These are phyloP conservation scores for Stenichneumon culpator DNA, from an alignment of 2,888 invertebrate genomes.

Conservation along the genomic window DNA sequence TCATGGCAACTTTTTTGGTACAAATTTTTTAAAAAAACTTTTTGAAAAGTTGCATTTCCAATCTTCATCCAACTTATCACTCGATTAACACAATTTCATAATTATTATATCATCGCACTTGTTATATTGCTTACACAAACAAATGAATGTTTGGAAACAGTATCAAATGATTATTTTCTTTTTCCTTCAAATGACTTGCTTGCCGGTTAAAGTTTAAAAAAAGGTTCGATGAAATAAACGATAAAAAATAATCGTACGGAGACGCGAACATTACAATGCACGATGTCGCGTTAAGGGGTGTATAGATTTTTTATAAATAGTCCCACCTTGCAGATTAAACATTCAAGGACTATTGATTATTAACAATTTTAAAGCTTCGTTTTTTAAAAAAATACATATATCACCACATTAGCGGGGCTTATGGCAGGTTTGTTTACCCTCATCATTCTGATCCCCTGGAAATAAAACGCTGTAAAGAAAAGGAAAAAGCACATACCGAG, in stretches of 20 bases:
- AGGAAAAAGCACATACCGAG: constrained; percentile 14
- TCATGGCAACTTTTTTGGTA: background rate
- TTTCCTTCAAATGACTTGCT: constrained; percentile 26
- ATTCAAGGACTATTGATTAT: constrained; percentile 59
- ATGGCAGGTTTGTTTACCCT: constrained; percentile 10
- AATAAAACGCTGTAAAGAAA: constrained; percentile 25
- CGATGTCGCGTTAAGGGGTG: background rate
- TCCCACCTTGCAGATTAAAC: constrained; percentile 47
- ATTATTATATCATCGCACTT: constrained; percentile 3
- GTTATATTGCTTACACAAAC: constrained; percentile 11
- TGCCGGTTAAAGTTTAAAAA: constrained; percentile 1
- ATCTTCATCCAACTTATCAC: background rate
- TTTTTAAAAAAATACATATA: constrained; percentile 28
- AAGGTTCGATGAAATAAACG: constrained; percentile 22
- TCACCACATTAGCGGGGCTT: constrained; percentile 19
- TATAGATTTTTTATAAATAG: constrained; percentile 22
- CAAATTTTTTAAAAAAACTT: background rate
- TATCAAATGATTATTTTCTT: background rate
- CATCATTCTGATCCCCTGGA: background rate
- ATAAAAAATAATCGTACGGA: background rate
- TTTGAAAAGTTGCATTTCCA: background rate
- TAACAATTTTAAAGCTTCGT: constrained; percentile 38
- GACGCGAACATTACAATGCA: constrained; percentile 3
- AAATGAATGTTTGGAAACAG: constrained; percentile 19
- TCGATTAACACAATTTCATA: background rate